These are phyloP conservation scores for Ariolimax columbianus DNA, from an alignment of 2,888 invertebrate species.

Conservation along the genomic window DNA sequence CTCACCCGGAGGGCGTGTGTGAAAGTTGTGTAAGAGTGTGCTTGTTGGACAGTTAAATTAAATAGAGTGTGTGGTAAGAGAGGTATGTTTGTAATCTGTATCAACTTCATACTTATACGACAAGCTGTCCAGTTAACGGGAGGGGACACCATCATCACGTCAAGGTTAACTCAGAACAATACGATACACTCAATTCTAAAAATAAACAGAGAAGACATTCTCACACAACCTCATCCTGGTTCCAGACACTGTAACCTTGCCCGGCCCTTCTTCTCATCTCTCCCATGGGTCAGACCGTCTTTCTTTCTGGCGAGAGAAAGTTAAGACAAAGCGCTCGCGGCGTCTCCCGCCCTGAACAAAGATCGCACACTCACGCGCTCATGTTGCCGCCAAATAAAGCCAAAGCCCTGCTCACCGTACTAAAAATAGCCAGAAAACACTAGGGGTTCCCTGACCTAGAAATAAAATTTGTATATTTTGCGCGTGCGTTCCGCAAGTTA, in stretches of 20 bases:
- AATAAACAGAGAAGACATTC: neutral
- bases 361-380: slow-evolving; percentile 43
- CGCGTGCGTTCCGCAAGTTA: neutral
- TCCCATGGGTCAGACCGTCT: neutral
- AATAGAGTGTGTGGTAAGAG: too few relatives aligned
- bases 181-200: neutral
- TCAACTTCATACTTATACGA: too few relatives aligned
- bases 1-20: too few relatives aligned
- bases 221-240: neutral
- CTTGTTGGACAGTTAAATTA: too few relatives aligned
- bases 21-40: too few relatives aligned
- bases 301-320: slow-evolving; percentile 17
- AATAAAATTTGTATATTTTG: neutral
- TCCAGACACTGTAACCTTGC: neutral
- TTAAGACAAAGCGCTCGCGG: slow-evolving; percentile 42
- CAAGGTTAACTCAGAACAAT: neutral
- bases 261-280: neutral
- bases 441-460: slow-evolving; percentile 27
- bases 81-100: too few relatives aligned
- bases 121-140: neutral
- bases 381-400: slow-evolving; percentile 43
- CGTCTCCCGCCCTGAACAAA: slow-evolving; percentile 43
- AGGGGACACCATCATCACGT: neutral
- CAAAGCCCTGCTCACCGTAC: slow-evolving; percentile 16
- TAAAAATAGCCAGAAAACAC: slow-evolving; percentile 27